Percentiles rank a stretch among this genome's conserved stretches.
These are phyloP conservation scores for Hypomesus transpacificus DNA, from an alignment of 2,113 vertebrate genomes.

Conservation along the genomic window DNA sequence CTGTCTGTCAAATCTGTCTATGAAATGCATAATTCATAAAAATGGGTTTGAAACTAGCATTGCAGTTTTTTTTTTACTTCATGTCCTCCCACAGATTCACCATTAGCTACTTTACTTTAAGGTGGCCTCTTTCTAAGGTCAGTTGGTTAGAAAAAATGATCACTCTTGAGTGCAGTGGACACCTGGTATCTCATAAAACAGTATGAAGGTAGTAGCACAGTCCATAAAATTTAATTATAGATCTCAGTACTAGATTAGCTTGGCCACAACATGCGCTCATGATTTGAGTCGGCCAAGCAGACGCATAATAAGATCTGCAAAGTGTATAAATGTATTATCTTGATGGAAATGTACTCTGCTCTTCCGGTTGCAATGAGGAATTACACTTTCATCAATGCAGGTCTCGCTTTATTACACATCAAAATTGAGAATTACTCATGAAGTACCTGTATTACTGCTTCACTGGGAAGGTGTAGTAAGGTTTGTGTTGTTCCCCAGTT, in stretches of 20 bases:
- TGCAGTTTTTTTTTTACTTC: not conserved
- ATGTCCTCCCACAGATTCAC: not conserved
- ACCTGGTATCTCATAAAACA: too few relatives aligned
- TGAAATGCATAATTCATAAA: not conserved
- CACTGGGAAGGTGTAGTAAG: not conserved
- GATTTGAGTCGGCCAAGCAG: too few relatives aligned
- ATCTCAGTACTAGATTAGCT: not conserved
- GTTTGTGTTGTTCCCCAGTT: not conserved
- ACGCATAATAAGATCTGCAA: too few relatives aligned
- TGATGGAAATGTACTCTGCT: not conserved
- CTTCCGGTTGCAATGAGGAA: not conserved
- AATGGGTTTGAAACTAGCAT: not conserved
- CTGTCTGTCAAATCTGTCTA: not conserved
- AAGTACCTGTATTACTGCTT: not conserved
- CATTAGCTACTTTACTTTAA: not conserved
- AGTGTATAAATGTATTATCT: too few relatives aligned
- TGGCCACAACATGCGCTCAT: not conserved
- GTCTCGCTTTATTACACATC: not conserved
- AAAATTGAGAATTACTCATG: not conserved
- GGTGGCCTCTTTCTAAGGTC: not conserved
- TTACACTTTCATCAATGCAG: not conserved
- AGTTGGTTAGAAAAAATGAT: not conserved
- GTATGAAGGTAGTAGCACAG: too few relatives aligned
- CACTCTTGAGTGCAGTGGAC: not conserved
- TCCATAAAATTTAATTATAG: too few relatives aligned